phyloP scores from a whole-genome alignment of 2,797 vertebrate genomes.

The Caiman crocodilus region DNA sequence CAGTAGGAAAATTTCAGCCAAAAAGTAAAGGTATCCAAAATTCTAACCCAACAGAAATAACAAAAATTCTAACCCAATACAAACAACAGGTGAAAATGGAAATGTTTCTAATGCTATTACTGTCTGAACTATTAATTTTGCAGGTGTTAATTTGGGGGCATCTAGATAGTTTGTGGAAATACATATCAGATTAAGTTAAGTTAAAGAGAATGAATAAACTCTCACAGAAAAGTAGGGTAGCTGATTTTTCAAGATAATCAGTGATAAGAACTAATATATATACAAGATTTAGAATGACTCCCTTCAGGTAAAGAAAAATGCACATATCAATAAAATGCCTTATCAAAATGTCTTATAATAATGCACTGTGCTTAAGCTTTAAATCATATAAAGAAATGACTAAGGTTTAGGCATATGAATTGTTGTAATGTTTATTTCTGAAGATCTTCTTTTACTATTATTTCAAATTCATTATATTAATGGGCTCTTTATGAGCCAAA shows the following conservation, averaged over 20 bases:
- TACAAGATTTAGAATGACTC: neutral
- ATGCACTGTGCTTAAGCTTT: slow-evolving; percentile 13
- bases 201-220: neutral
- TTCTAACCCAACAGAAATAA: neutral
- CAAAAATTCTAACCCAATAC: neutral
- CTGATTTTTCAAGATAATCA: neutral
- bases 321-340: neutral
- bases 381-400: neutral
- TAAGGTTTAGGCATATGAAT: slow-evolving; percentile 2
- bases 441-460: slow-evolving; percentile 11
- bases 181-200: neutral
- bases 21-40: neutral
- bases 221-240: neutral
- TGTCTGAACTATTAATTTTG: neutral
- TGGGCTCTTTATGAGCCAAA: slow-evolving; percentile 28
- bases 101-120: neutral
- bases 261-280: too few relatives aligned
- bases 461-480: slow-evolving; percentile 54
- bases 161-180: neutral
- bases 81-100: neutral
- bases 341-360: neutral
- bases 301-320: neutral
- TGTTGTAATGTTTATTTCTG: neutral
- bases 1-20: neutral
- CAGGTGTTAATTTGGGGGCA: neutral